These are phyloP conservation scores for Pongo abelii DNA, from an alignment of 2,113 vertebrate species.

Conservation along the genomic window DNA sequence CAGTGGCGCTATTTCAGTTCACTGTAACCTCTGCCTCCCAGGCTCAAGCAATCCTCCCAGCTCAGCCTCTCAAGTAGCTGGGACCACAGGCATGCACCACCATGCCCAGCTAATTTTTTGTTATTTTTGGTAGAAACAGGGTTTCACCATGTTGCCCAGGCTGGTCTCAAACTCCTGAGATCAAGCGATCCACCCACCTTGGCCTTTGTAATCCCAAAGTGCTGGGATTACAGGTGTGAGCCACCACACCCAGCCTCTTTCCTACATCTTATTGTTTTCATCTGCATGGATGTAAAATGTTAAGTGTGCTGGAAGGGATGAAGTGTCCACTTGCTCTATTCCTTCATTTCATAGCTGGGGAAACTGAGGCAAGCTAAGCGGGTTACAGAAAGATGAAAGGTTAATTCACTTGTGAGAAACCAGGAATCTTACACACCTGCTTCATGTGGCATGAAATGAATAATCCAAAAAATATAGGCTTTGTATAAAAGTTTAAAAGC, in stretches of 20 bases:
- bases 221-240: too few species aligned
- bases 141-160: too few species aligned
- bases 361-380: neutral
- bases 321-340: neutral
- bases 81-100: too few species aligned
- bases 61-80: too few species aligned
- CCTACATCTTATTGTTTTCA: neutral
- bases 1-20: too few species aligned
- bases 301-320: neutral
- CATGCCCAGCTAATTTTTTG: too few species aligned
- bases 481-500: slow-evolving; percentile 7
- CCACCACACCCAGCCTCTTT: neutral
- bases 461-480: neutral
- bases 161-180: too few species aligned
- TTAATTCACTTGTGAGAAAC: neutral
- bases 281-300: neutral
- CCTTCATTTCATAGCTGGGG: neutral
- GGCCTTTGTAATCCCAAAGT: too few species aligned
- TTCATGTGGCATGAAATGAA: neutral
- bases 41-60: too few species aligned
- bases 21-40: too few species aligned
- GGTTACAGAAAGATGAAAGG: neutral
- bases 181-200: too few species aligned
- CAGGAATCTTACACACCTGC: neutral
- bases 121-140: too few species aligned